Evolutionary conservation across 2,113 vertebrate genomes (phyloP).

Genomic region (Pelecanoides urinatrix): DNA sequence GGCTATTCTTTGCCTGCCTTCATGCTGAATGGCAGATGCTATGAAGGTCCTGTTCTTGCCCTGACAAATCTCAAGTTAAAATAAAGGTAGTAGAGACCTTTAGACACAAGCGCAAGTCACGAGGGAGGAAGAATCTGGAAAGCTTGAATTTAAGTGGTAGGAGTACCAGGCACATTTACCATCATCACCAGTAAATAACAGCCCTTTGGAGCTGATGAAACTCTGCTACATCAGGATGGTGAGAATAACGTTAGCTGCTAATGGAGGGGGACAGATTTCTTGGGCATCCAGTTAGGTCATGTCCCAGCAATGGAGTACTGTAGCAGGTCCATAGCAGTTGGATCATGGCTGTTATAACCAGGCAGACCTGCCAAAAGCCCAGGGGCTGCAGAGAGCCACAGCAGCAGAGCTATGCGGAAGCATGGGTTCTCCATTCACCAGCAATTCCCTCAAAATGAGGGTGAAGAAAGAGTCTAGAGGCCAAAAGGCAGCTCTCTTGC

Average conservation of each 20-base stretch:
- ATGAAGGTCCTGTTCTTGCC: background rate
- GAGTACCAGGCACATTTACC: background rate
- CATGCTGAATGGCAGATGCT: slow-evolving; percentile 5
- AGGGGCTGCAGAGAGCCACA: background rate
- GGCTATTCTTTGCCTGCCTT: slow-evolving; percentile 23
- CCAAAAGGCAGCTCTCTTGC: background rate
- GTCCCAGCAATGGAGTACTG: background rate
- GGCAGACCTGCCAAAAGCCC: background rate
- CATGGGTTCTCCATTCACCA: background rate
- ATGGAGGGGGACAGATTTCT: background rate
- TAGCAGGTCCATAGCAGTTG: background rate
- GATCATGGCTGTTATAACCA: background rate
- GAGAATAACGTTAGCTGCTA: background rate
- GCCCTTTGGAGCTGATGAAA: background rate
- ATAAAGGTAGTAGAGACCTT: slow-evolving; percentile 5
- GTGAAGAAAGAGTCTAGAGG: background rate
- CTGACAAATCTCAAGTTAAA: slow-evolving; percentile 38
- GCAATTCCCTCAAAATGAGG: background rate
- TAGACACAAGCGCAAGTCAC: background rate
- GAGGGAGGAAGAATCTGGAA: background rate
- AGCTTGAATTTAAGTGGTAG: background rate
- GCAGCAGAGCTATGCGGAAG: background rate
- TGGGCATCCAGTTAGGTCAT: background rate
- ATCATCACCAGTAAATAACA: background rate
- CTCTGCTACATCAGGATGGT: background rate